Evolutionary conservation across 2,888 invertebrate genomes (phyloP).

Genomic region (Apamea anceps): DNA sequence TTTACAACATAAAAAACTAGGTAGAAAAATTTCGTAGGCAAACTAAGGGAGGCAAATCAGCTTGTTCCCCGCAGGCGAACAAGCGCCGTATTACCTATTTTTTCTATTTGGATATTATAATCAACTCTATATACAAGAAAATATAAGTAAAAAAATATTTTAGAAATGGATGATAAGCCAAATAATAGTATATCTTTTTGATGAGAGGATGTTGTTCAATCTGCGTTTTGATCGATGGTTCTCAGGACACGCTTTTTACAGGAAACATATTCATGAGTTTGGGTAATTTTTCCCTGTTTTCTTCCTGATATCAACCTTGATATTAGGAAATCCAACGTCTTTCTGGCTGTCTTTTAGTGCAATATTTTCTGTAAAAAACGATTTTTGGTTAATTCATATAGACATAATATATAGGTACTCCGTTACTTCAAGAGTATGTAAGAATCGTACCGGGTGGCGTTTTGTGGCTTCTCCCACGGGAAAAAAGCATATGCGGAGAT

Average conservation of each 20-base stretch:
- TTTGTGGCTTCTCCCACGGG: not conserved
- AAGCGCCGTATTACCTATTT: slow-evolving; percentile 54
- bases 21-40: slow-evolving; percentile 42
- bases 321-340: not conserved
- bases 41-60: slow-evolving; percentile 60
- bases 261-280: slow-evolving; percentile 38
- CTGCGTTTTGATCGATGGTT: slow-evolving; percentile 24
- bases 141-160: slow-evolving; percentile 45
- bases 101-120: slow-evolving; percentile 61
- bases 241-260: slow-evolving; percentile 5
- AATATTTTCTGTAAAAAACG: not conserved
- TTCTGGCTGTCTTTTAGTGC: not conserved
- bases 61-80: slow-evolving; percentile 66
- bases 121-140: slow-evolving; percentile 51
- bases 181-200: slow-evolving; percentile 32
- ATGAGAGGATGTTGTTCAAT: slow-evolving; percentile 35
- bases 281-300: slow-evolving; percentile 11
- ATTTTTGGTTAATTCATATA: not conserved
- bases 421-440: not conserved
- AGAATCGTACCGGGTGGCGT: not conserved
- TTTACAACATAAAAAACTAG: slow-evolving; percentile 44
- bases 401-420: not conserved
- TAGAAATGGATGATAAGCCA: slow-evolving; percentile 31
- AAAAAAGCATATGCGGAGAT: not conserved
- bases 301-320: not conserved